Base-by-base conservation (phyloP, 2,113 vertebrate genomes). In the Chlorodrepanis virens region DNA sequence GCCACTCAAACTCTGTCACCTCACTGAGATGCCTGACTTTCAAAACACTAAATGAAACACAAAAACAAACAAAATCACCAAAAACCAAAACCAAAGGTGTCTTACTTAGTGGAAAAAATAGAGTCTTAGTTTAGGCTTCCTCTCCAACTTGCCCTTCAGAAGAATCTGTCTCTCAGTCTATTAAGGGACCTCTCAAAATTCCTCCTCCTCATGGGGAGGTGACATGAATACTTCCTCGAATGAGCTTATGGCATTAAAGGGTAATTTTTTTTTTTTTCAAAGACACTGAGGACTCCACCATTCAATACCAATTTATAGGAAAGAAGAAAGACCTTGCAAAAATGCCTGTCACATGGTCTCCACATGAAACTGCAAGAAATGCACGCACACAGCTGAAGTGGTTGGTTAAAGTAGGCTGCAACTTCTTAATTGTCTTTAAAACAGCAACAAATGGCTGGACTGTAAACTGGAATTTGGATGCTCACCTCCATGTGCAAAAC, bases 321-420 rank as follows among this genome's bases (percentile, higher is more conserved):
- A 87, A 93, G 44, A 35, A 67, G 28, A 65, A 12, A 67, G 11
- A 63, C 63, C 4, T 60, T 45, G n/a, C 2, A 28, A 42, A 69
- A 72, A 24, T 5, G 2, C 25, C 25, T 39, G 10, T 28, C 57
- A 16, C 3, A 16, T 50, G 22, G 11, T 68, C 63, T 59, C 22
- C 29, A 59, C 49, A 53, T 11, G 13, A 60, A 33, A 56, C 11
- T 23, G 14, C 18, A 50, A 8, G 29, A 76, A 61, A 52, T 2
- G 7, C 7, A 23, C 3, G 2, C 12, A 19, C 0, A 0, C 7
- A 61, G 49, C 6, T 56, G 29, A 61, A 67, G 14, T 12, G 2
- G 11, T 35, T 47, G 59, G 16, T 56, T 60, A 72, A 94, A 74
- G 12, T 3, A 42, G 37, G 40, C 3, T 77, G 37, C 10, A 75